phyloP scores from a whole-genome alignment of 2,888 invertebrate species.

The Diarsia rubi region DNA sequence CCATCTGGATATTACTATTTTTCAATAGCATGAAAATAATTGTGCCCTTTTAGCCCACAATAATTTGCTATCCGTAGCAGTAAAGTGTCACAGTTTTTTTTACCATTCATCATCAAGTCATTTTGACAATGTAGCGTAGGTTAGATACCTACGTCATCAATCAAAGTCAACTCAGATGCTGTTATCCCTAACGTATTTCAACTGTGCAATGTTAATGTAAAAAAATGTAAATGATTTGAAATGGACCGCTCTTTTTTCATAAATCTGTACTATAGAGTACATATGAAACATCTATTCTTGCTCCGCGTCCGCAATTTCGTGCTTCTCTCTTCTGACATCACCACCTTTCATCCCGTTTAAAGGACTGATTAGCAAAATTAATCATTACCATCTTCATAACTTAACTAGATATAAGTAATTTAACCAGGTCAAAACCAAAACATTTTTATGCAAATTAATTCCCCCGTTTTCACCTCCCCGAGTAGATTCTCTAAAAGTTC shows the following conservation, averaged over 20 bases:
- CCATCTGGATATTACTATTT: background rate
- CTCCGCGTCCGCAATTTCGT: background rate
- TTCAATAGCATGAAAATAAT: background rate
- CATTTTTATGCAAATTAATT: no score
- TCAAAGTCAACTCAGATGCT: slow-evolving; percentile 41
- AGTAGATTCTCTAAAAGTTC: background rate
- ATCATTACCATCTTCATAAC: background rate
- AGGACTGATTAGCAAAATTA: background rate
- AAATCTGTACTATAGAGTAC: background rate
- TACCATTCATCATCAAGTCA: slow-evolving; percentile 27
- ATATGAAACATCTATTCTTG: no score
- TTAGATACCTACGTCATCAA: slow-evolving; percentile 39
- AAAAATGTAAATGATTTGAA: slow-evolving; percentile 43
- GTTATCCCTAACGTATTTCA: slow-evolving; percentile 36
- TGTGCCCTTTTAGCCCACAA: background rate
- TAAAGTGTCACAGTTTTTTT: slow-evolving; percentile 21
- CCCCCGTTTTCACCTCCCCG: background rate
- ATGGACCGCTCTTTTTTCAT: slow-evolving; percentile 13
- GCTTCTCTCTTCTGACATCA: background rate
- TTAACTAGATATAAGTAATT: background rate
- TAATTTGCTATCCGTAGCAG: slow-evolving; percentile 1
- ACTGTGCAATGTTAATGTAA: slow-evolving; percentile 32
- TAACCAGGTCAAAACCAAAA: no score
- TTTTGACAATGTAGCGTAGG: slow-evolving; percentile 34
- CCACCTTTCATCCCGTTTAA: background rate